Percentiles rank a stretch among this genome's conserved stretches.
These are phyloP conservation scores for Cricetomys ansorgei DNA, from an alignment of 2,113 vertebrate species.

Conservation along the genomic window DNA sequence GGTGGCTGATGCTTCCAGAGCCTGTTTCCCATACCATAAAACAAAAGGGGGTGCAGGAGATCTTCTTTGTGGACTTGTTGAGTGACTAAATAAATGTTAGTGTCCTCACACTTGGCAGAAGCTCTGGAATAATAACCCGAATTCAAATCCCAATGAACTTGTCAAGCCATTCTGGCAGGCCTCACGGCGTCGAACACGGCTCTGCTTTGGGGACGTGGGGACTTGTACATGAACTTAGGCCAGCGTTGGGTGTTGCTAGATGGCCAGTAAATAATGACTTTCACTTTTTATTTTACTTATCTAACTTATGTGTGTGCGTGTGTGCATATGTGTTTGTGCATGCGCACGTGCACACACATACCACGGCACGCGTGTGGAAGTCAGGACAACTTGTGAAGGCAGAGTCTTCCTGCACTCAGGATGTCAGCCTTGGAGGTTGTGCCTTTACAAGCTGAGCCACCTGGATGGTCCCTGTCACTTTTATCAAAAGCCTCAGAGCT, in stretches of 20 bases:
- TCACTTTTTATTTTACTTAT: background rate
- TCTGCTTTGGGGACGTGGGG: background rate
- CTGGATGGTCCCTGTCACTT: background rate
- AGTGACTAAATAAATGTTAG: background rate
- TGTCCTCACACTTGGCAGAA: background rate
- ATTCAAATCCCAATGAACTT: background rate
- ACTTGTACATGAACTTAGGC: background rate
- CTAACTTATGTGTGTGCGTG: too few species aligned
- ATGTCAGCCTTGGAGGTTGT: background rate
- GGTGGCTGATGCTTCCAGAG: background rate
- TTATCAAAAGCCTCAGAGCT: background rate
- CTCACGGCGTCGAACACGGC: rapidly evolving
- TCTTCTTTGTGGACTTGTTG: background rate
- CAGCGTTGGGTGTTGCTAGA: background rate
- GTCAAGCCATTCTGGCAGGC: background rate
- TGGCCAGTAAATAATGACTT: background rate
- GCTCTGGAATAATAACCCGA: background rate
- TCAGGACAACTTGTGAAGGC: background rate
- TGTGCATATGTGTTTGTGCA: background rate
- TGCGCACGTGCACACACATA: background rate
- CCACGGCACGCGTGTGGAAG: background rate
- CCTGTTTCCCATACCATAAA: background rate
- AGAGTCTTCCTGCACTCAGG: background rate
- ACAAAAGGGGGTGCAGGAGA: background rate
- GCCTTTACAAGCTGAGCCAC: background rate